Evolutionary conservation across 2,888 invertebrate genomes (phyloP).

Genomic region (Suillia variegata): DNA sequence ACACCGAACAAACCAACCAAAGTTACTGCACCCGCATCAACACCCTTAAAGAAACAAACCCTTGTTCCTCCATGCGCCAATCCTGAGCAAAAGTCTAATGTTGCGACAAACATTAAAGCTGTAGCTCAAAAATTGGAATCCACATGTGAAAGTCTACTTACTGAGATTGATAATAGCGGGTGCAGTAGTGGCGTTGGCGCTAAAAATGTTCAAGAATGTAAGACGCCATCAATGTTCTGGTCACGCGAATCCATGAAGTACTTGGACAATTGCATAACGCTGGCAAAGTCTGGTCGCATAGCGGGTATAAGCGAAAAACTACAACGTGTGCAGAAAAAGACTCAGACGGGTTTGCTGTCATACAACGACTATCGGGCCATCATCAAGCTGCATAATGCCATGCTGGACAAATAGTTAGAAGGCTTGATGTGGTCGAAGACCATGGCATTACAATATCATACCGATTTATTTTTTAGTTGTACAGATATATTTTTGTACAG

Average conservation of each 20-base stretch:
- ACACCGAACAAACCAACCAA: neutral
- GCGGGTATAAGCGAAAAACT: conserved; percentile 37
- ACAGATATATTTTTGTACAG: neutral
- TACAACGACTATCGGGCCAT: conserved; percentile 57
- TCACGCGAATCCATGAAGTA: conserved; percentile 55
- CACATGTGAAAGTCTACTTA: conserved; percentile 24
- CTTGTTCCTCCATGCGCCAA: conserved; percentile 21
- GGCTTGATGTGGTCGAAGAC: no score
- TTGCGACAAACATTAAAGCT: conserved; percentile 15
- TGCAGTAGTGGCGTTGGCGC: neutral
- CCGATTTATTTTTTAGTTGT: conserved; percentile 8
- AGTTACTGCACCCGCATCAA: conserved; percentile 2
- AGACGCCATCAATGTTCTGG: conserved; percentile 51
- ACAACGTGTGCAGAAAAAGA: conserved; percentile 46
- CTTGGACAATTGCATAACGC: conserved; percentile 44
- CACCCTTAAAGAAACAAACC: conserved; percentile 16
- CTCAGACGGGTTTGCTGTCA: conserved; percentile 53
- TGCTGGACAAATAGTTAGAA: conserved; percentile 37
- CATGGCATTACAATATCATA: no score
- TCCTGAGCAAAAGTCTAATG: conserved; percentile 21
- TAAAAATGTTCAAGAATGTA: neutral
- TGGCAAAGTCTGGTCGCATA: conserved; percentile 15
- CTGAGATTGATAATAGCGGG: conserved; percentile 11
- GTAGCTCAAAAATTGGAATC: conserved; percentile 23
- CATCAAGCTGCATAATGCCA: conserved; percentile 45